A percentile compares a stretch with the other conserved stretches of the same genome.
Evolutionary conservation across 2,797 vertebrate species (phyloP).

Genomic region (Hemibagrus guttatus): DNA sequence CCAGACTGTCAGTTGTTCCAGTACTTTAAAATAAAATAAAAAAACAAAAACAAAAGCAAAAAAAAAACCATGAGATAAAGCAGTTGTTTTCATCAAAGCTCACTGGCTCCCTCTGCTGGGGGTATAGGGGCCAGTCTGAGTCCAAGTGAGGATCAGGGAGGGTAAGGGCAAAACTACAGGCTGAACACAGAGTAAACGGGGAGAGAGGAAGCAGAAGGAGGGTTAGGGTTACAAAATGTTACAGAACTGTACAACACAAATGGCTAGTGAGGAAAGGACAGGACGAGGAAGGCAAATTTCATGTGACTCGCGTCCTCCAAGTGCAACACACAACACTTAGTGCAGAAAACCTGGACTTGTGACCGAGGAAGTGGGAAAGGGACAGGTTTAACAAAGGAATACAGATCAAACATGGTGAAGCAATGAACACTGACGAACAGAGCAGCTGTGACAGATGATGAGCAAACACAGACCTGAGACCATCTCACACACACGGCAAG

Average conservation of each 20-base stretch:
- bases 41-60: background rate
- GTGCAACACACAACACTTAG: constrained; percentile 66
- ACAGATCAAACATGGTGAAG: background rate
- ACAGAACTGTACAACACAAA: constrained; percentile 50
- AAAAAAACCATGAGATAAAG: background rate
- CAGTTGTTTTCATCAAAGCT: constrained; percentile 15
- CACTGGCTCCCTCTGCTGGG: constrained; percentile 56
- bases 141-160: background rate
- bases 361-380: constrained; percentile 55
- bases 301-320: constrained; percentile 61
- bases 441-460: constrained; percentile 55
- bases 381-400: background rate
- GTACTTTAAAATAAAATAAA: background rate
- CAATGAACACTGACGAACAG: constrained; percentile 12
- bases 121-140: constrained; percentile 23
- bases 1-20: constrained; percentile 47
- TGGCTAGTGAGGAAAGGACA: constrained; percentile 58
- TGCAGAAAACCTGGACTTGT: constrained; percentile 63
- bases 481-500: background rate
- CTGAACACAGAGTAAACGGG: constrained; percentile 29
- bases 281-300: constrained; percentile 35
- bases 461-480: constrained; percentile 26
- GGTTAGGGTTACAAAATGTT: constrained; percentile 29
- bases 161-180: constrained; percentile 36
- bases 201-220: constrained; percentile 15